Percentiles rank a stretch among this genome's conserved stretches.
Evolutionary conservation across 35 echinoderm and acorn worm species (phyloP).

Genomic region (Apostichopus japonicus): DNA sequence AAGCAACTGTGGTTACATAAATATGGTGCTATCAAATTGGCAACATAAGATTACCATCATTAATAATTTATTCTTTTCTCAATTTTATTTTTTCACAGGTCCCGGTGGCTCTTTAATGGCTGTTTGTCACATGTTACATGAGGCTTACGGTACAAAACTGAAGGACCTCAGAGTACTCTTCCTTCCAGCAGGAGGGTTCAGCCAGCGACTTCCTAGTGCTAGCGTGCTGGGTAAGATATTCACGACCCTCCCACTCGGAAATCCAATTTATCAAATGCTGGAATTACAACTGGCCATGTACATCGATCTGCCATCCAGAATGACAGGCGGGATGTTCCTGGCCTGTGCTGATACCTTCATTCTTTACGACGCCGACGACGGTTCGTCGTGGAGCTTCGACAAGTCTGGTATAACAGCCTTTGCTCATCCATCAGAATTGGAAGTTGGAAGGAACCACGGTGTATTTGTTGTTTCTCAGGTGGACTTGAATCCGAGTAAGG

Average conservation of each 20-base stretch:
- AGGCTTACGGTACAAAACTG: conserved; percentile 57
- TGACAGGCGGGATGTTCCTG: conserved; percentile 88
- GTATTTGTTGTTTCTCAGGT: conserved; percentile 69
- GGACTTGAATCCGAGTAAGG: conserved; percentile 6
- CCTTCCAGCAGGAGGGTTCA: conserved; percentile 92
- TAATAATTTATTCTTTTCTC: not conserved
- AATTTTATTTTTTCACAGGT: conserved; percentile 58
- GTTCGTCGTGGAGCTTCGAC: conserved; percentile 71
- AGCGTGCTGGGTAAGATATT: conserved; percentile 92
- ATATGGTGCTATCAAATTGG: too few species aligned
- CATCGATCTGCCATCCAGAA: conserved; percentile 90
- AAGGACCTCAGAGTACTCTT: conserved; percentile 72
- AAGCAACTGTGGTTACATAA: too few species aligned
- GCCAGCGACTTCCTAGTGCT: conserved; percentile 87
- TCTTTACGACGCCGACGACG: conserved; percentile 62
- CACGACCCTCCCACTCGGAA: conserved; percentile 82
- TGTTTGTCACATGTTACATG: conserved; percentile 59
- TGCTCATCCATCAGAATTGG: conserved; percentile 79
- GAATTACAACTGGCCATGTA: conserved; percentile 80
- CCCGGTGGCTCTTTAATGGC: conserved; percentile 90
- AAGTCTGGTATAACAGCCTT: conserved; percentile 84
- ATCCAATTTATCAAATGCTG: conserved; percentile 90
- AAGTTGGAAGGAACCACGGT: conserved; percentile 84
- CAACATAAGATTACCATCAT: too few species aligned
- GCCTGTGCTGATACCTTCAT: conserved; percentile 78